These are phyloP conservation scores for Apis cerana DNA, from an alignment of 1,140 invertebrate genomes.

Conservation along the genomic window DNA sequence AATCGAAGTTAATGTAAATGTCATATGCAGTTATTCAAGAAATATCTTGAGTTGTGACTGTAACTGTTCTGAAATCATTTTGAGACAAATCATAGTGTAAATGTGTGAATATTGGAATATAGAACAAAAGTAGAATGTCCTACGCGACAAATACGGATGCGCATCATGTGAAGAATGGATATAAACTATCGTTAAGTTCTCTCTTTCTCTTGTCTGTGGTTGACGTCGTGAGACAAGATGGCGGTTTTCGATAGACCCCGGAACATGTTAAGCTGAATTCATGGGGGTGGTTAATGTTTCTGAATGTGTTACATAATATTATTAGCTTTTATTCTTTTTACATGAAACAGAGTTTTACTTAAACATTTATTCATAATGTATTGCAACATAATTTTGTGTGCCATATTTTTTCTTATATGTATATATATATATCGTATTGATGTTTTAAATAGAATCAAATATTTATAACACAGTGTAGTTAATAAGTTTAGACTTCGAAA, in stretches of 20 bases:
- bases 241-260: slow-evolving; percentile 47
- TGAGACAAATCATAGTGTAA: slow-evolving; percentile 10
- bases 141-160: slow-evolving; percentile 12
- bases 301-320: not conserved
- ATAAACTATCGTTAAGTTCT: slow-evolving; percentile 31
- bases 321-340: not conserved
- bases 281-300: slow-evolving; percentile 23
- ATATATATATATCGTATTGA: not conserved
- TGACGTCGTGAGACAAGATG: slow-evolving; percentile 54
- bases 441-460: not conserved
- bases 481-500: not conserved
- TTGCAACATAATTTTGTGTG: not conserved
- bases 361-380: not conserved
- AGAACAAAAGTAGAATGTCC: slow-evolving; percentile 18
- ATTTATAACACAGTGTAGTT: not conserved
- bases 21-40: not conserved
- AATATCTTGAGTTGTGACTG: not conserved
- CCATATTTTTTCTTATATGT: not conserved
- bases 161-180: slow-evolving; percentile 14
- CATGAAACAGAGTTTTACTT: not conserved
- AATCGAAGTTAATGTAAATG: not conserved
- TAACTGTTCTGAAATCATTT: not conserved
- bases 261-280: slow-evolving; percentile 13
- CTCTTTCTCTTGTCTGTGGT: slow-evolving; percentile 19
- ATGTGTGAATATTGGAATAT: slow-evolving; percentile 12